These are phyloP conservation scores for Cataglyphis altisquamis DNA, from an alignment of 2,888 invertebrate species.

Conservation along the genomic window DNA sequence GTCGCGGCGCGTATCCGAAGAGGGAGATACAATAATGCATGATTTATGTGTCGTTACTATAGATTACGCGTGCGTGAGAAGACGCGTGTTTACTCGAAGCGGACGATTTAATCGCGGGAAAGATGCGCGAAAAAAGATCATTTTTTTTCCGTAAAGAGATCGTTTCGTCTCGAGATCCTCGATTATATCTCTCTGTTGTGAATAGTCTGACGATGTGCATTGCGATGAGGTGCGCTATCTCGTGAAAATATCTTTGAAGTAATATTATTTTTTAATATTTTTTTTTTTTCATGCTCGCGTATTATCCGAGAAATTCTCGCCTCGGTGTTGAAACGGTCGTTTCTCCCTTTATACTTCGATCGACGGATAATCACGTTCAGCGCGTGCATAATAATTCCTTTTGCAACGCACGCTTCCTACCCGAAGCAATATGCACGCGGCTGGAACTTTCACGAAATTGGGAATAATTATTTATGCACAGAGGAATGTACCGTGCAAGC, in stretches of 20 bases:
- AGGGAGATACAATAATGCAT: background rate
- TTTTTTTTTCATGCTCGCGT: background rate
- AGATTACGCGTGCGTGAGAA: background rate
- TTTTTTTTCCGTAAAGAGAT: no score
- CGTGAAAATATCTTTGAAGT: background rate
- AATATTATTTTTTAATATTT: constrained; percentile 11
- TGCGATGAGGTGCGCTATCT: background rate
- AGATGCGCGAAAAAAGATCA: background rate
- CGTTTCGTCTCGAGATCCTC: background rate
- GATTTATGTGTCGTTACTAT: constrained; percentile 36
- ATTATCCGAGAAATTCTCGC: constrained; percentile 28
- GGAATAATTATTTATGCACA: constrained; percentile 68
- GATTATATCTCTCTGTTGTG: background rate
- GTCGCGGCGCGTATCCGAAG: background rate
- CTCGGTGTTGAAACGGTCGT: constrained; percentile 42
- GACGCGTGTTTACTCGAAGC: background rate
- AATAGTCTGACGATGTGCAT: background rate
- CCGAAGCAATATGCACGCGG: constrained; percentile 36
- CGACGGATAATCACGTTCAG: constrained; percentile 32
- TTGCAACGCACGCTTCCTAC: constrained; percentile 64
- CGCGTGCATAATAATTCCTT: constrained; percentile 50
- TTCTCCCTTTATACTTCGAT: constrained; percentile 47
- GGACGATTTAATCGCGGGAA: background rate
- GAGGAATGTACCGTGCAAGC: constrained; percentile 51
- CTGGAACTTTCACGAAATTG: constrained; percentile 71